Conservation (phyloP, 2,888 invertebrate species). For the Dolomedes plantarius region DNA sequence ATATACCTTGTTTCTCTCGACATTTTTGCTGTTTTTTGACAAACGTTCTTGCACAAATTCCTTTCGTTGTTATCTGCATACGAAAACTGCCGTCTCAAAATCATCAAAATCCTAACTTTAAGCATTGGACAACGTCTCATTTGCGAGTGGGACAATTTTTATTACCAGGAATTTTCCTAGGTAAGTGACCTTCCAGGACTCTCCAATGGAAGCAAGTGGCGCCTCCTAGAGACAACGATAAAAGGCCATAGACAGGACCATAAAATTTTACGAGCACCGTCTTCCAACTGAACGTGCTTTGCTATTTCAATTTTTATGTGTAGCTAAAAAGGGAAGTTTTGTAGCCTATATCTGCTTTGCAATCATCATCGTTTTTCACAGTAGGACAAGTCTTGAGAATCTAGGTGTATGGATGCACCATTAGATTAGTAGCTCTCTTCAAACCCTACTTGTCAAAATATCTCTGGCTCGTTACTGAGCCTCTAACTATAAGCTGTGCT, state of each 20-base stretch:
- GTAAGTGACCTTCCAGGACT: conserved; percentile 57
- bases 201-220: conserved; percentile 43
- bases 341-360: conserved; percentile 18
- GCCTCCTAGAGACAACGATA: conserved; percentile 38
- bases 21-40: too few species aligned
- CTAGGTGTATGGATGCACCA: neutral
- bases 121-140: neutral
- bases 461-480: neutral
- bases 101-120: neutral
- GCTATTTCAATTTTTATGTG: conserved; percentile 56
- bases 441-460: neutral
- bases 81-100: neutral
- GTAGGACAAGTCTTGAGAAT: neutral
- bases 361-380: conserved; percentile 1
- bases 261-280: conserved; percentile 59
- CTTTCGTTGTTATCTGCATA: neutral
- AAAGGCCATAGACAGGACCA: conserved; percentile 47
- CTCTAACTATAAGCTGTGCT: neutral
- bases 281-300: conserved; percentile 10
- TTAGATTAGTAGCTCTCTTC: neutral
- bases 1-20: neutral
- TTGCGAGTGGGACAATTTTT: conserved; percentile 22
- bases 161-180: conserved; percentile 42
- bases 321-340: conserved; percentile 28
- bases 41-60: neutral